A percentile compares a stretch with the other conserved stretches of the same genome.
phyloP scores from a whole-genome alignment of 2,113 vertebrate genomes.

The Callopanchax toddi region DNA sequence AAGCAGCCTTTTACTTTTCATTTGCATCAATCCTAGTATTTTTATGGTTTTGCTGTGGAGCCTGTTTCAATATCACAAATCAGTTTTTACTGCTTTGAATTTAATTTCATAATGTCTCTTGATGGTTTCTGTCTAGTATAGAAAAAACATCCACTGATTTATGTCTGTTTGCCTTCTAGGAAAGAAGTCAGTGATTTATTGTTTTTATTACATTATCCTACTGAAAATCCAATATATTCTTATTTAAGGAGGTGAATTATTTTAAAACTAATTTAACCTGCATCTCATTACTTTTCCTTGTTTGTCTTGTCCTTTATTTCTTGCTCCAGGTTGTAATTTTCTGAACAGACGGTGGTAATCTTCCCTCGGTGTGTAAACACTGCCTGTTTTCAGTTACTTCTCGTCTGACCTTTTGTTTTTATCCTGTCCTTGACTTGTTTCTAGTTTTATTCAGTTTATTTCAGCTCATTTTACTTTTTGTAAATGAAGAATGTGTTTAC shows the following conservation, averaged over 20 bases:
- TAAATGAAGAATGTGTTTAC: too few species aligned
- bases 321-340: too few species aligned
- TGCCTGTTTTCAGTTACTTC: too few species aligned
- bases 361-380: too few species aligned
- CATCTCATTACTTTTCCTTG: too few species aligned
- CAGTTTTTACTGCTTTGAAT: background rate
- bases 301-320: too few species aligned
- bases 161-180: background rate
- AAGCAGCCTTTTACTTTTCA: background rate
- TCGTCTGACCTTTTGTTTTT: too few species aligned
- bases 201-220: conserved; percentile 2
- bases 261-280: background rate
- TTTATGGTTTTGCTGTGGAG: background rate
- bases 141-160: conserved; percentile 5
- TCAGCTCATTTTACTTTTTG: too few species aligned
- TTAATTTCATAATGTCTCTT: conserved; percentile 7
- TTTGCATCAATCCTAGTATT: conserved; percentile 8
- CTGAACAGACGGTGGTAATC: too few species aligned
- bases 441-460: too few species aligned
- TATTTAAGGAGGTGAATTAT: background rate
- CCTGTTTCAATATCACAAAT: conserved; percentile 1
- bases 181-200: background rate
- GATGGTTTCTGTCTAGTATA: background rate
- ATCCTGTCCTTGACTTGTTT: too few species aligned
- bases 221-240: background rate